Evolutionary conservation across 2,113 vertebrate species (phyloP), one percentile per base, ranked within the genome.

Genomic region (Aspidoscelis tigris): DNA sequence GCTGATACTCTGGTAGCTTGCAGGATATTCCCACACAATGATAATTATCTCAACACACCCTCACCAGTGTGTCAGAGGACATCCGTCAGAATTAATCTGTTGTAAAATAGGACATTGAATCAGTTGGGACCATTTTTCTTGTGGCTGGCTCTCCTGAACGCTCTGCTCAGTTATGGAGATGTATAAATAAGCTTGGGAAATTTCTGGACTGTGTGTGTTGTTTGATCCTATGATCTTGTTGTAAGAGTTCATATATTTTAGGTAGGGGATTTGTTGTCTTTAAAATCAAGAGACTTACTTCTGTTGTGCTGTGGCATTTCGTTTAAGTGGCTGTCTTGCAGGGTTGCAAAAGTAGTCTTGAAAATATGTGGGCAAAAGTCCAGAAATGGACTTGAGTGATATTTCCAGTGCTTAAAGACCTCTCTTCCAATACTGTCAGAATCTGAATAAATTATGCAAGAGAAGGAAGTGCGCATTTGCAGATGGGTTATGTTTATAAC

Each of bases 131-230:
- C 24, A 1, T n/a, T 71, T 90, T 84, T 75, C 77, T 74, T 50
- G 0, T 84, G 87, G 69, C 80, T 84, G n/a, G 81, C 78, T 86
- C 78, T 87, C 53, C 44, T 74, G 86, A 84, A 50, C 39, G 22
- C 7, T 39, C 41, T 73, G 77, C 66, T 80, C 84, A 55, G 44
- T 55, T 41, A 39, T 10, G 2, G 1, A 74, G 18, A 33, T 0
- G 22, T 4, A 69, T 53, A 1, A 0, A 2, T 73, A 85, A 77
- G 79, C 76, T 24, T 50, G 5, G 1, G 53, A 47, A 39, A 21
- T n/a, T 81, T 5, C 26, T 71, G 18, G n/a, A 3, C n/a, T 70
- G 33, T 53, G n/a, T 21, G 11, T 21, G 41, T 22, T 77, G 18
- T 39, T 7, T 20, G 61, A 22, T 65, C 6, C 61, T 26, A 22